A percentile compares a stretch with the other conserved stretches of the same genome.
phyloP scores from a whole-genome alignment of 2,797 vertebrate species.

The Calcarius lapponicus region DNA sequence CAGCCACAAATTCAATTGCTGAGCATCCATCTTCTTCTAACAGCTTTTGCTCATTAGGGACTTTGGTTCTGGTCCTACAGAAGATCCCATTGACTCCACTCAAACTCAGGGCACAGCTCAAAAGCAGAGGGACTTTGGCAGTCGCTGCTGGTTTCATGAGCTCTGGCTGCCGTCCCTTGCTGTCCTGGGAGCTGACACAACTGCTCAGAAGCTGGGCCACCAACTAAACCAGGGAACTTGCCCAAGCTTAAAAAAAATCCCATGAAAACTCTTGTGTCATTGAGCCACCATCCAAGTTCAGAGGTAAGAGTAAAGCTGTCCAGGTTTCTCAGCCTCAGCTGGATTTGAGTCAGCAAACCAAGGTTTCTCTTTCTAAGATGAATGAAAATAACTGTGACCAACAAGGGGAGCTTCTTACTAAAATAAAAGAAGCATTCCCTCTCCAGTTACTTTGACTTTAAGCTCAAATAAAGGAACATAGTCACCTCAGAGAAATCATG shows the following conservation, averaged over 20 bases:
- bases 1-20: constrained; percentile 34
- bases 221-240: not conserved
- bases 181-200: not conserved
- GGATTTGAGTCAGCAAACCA: not conserved
- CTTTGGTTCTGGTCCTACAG: not conserved
- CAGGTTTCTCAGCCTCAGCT: not conserved
- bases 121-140: not conserved
- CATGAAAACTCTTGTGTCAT: not conserved
- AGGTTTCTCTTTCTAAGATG: not conserved
- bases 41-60: constrained; percentile 17
- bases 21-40: constrained; percentile 11
- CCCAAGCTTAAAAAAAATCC: not conserved
- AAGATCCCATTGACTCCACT: not conserved
- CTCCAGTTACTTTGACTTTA: not conserved
- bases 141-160: not conserved
- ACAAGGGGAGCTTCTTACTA: not conserved
- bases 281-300: not conserved
- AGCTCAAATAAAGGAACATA: not conserved
- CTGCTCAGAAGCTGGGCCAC: not conserved
- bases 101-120: not conserved
- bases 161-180: not conserved
- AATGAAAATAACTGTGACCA: not conserved
- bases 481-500: not conserved
- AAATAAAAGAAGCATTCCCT: not conserved
- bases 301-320: not conserved